Conservation (phyloP, 2,888 invertebrate genomes). For the Drosophila vallismaia region DNA sequence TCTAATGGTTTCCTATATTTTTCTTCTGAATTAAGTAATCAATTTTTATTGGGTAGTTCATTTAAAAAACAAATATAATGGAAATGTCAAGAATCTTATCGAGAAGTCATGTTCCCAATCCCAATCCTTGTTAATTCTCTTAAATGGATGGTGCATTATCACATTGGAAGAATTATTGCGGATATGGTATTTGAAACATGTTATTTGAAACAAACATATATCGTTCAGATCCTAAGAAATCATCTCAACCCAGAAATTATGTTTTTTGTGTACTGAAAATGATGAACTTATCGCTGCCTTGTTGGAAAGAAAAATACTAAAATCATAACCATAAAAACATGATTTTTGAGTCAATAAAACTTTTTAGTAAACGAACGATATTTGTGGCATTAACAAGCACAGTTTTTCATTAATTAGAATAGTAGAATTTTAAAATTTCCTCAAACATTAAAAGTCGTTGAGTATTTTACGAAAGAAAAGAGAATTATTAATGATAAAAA, state of each 20-base stretch:
- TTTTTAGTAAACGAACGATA: neutral
- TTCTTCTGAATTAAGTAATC: conserved; percentile 9
- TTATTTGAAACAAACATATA: neutral
- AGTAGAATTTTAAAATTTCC: neutral
- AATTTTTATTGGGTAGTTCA: neutral
- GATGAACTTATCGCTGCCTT: neutral
- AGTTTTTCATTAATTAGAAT: neutral
- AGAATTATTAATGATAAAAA: neutral
- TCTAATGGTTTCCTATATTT: conserved; percentile 28
- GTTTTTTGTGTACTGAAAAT: neutral
- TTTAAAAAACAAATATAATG: neutral
- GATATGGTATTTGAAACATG: neutral
- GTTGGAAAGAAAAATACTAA: neutral
- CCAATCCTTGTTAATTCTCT: neutral
- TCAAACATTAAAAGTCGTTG: neutral
- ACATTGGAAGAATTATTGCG: neutral
- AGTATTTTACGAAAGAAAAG: neutral
- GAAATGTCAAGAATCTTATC: conserved; percentile 2
- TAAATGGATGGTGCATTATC: conserved; percentile 1
- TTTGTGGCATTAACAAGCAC: neutral
- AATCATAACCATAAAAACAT: neutral
- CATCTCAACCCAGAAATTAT: neutral
- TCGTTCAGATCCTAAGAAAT: neutral
- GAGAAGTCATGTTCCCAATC: neutral
- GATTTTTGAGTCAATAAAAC: conserved; percentile 2